Conservation (phyloP, 1,140 invertebrate genomes). For the Zaprionus ghesquierei region DNA sequence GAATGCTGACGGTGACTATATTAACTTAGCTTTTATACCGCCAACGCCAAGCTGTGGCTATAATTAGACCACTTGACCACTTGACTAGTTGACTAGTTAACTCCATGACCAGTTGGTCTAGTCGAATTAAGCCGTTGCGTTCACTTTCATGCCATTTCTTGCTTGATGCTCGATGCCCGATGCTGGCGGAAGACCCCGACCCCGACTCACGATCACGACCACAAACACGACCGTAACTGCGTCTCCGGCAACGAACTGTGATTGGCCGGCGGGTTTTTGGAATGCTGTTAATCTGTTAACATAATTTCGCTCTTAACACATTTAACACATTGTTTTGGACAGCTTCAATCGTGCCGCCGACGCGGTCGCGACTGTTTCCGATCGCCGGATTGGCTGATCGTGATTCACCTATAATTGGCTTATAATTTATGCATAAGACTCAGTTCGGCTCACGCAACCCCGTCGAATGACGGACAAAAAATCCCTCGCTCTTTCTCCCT, state of each 20-base stretch:
- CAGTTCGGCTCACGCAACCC: slow-evolving; percentile 44
- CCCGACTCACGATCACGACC: slow-evolving; percentile 11
- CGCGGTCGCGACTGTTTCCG: slow-evolving; percentile 31
- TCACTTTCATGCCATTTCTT: slow-evolving; percentile 35
- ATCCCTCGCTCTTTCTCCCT: slow-evolving; percentile 42
- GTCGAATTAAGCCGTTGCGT: slow-evolving; percentile 58
- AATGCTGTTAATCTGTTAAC: slow-evolving; percentile 80
- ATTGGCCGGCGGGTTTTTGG: slow-evolving; percentile 63
- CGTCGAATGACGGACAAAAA: slow-evolving; percentile 31
- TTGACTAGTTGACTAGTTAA: slow-evolving; percentile 49
- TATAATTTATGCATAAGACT: slow-evolving; percentile 74
- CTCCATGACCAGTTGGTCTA: slow-evolving; percentile 46
- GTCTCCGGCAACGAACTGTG: slow-evolving; percentile 29
- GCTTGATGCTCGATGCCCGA: slow-evolving; percentile 16
- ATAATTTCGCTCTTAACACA: slow-evolving; percentile 81
- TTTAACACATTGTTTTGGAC: slow-evolving; percentile 78
- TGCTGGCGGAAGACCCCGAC: slow-evolving; percentile 28
- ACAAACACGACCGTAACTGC: neutral
- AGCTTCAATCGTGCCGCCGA: slow-evolving; percentile 68
- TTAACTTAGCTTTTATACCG: slow-evolving; percentile 75
- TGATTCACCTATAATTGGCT: slow-evolving; percentile 79
- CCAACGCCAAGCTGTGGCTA: slow-evolving; percentile 50
- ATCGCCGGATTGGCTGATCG: slow-evolving; percentile 56
- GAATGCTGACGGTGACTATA: slow-evolving; percentile 60
- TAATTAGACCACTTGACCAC: slow-evolving; percentile 58